Evolutionary conservation across 1,140 invertebrate genomes (phyloP), one percentile per base, ranked within the genome.

Genomic region (Tetramorium simillimum): DNA sequence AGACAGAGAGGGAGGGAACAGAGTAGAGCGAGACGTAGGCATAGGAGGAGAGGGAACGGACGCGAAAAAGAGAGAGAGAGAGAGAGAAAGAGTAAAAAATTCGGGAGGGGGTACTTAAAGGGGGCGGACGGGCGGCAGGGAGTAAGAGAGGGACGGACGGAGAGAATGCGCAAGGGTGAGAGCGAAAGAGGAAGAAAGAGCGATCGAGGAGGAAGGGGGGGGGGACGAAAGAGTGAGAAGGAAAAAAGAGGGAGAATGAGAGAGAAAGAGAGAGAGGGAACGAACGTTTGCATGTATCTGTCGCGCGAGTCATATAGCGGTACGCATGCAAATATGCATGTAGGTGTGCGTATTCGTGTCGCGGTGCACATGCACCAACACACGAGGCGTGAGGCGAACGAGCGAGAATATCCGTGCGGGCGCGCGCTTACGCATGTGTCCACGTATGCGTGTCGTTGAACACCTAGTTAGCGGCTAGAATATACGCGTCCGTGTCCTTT

Each of bases 271-370:
- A 43, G 33, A 77, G 21, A 72, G 28, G 43, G 56, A 60, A 56
- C 33, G 49, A 62, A 24, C 87, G 82, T 62, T 73, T 75, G 69
- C 69, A 60, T 84, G 80, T 81, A 40, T 76, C 73, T 65, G 81
- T 85, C 72, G 81, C 86, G 51, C 81, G 80, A 84, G 77, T 84
- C 65, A 49, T 81, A 75, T 80, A 77, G 87, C 85, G 69, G 46
- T 72, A 40, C 9, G 76, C 60, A 78, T 78, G 60, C 76, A 78
- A 49, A 78, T 28, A 9, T 46, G 18, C 24, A 49, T 33, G 76
- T 49, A 43, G 3, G 7, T 10, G 75, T 63, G 40, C 75, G 37
- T 77, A 18, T 62, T 76, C 53, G 21, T 7, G 56, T 0, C 56
- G n/a, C 46, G 43, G 37, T 58, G 80, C 80, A 82, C 40, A 60